Evolutionary conservation across 2,888 invertebrate species (phyloP).

Genomic region (Diabrotica balteata): DNA sequence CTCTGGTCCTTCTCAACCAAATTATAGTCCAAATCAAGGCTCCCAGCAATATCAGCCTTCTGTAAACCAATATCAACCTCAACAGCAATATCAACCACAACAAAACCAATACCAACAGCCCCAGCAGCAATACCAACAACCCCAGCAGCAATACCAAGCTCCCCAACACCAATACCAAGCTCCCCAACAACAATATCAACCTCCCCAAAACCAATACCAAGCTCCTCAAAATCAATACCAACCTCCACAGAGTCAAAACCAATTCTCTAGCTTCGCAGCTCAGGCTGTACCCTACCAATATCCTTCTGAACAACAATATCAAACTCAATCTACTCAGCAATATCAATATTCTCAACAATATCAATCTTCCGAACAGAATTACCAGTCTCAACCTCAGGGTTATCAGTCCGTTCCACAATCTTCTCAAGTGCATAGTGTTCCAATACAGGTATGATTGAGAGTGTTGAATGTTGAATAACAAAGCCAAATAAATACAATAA

Average conservation of each 20-base stretch:
- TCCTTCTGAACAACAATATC: slow-evolving; percentile 34
- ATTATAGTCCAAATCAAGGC: slow-evolving; percentile 15
- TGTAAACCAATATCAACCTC: slow-evolving; percentile 35
- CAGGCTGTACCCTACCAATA: slow-evolving; percentile 26
- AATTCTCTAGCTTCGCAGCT: slow-evolving; percentile 25
- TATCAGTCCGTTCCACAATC: slow-evolving; percentile 8
- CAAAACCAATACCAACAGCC: slow-evolving; percentile 35
- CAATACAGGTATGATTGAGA: slow-evolving; percentile 37
- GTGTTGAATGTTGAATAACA: too few relatives aligned
- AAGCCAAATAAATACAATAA: too few relatives aligned
- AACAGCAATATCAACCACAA: slow-evolving; percentile 38
- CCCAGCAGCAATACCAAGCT: slow-evolving; percentile 39
- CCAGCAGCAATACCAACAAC: slow-evolving; percentile 34
- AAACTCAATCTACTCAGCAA: slow-evolving; percentile 37
- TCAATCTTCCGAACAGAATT: slow-evolving; percentile 20
- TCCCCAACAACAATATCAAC: not conserved
- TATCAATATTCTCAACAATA: slow-evolving; percentile 32
- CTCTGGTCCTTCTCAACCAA: slow-evolving; percentile 22
- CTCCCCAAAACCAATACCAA: slow-evolving; percentile 15
- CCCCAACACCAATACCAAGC: slow-evolving; percentile 24
- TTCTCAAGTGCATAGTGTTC: slow-evolving; percentile 33
- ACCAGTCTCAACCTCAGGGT: slow-evolving; percentile 15
- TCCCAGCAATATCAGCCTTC: slow-evolving; percentile 28
- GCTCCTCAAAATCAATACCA: slow-evolving; percentile 31
- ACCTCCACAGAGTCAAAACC: slow-evolving; percentile 39